These are phyloP conservation scores for Tigriopus californicus DNA, from an alignment of 2,888 invertebrate species.

Conservation along the genomic window DNA sequence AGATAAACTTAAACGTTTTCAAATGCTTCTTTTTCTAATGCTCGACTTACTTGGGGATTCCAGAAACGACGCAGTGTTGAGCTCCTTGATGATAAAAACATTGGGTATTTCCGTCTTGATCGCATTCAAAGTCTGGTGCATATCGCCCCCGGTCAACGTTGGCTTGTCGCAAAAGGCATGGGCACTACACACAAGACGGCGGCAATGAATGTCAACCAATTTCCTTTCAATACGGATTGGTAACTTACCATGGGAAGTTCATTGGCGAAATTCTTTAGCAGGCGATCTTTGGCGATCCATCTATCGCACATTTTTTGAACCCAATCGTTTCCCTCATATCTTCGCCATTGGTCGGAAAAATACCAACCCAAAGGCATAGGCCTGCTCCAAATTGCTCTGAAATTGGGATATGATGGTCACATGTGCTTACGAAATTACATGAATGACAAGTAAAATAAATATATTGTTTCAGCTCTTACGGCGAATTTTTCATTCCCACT, in stretches of 20 bases:
- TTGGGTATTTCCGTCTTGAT: slow-evolving; percentile 64
- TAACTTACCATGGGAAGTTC: slow-evolving; percentile 29
- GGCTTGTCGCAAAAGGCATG: slow-evolving; percentile 79
- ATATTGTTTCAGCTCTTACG: slow-evolving; percentile 49
- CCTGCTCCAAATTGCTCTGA: slow-evolving; percentile 60
- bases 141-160: slow-evolving; percentile 75
- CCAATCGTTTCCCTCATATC: slow-evolving; percentile 60
- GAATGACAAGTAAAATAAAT: background rate
- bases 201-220: background rate
- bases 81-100: slow-evolving; percentile 76
- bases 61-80: slow-evolving; percentile 76
- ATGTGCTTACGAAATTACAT: too few species aligned
- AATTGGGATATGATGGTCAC: too few species aligned
- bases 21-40: background rate
- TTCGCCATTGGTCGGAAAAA: slow-evolving; percentile 71
- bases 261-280: slow-evolving; percentile 61
- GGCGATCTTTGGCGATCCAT: slow-evolving; percentile 71
- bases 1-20: background rate
- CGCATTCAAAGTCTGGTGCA: slow-evolving; percentile 73
- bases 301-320: slow-evolving; percentile 61
- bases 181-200: slow-evolving; percentile 37
- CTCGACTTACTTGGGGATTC: slow-evolving; percentile 57
- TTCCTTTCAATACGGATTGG: background rate
- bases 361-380: slow-evolving; percentile 87
- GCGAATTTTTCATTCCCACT: slow-evolving; percentile 43